Evolutionary conservation across 2,888 invertebrate species (phyloP).

Genomic region (Linnaemya tessellans): DNA sequence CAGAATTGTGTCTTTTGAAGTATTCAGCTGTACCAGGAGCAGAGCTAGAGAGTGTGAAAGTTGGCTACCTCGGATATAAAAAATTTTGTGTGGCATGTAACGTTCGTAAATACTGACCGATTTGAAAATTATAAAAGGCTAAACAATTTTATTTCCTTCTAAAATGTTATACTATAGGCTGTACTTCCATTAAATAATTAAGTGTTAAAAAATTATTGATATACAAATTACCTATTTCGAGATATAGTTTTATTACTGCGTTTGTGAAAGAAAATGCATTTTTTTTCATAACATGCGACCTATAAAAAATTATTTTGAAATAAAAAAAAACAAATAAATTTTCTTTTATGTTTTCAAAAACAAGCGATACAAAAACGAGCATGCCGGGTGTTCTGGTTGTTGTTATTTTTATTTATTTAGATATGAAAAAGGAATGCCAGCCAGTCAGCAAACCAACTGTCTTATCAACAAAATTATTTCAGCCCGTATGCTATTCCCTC

Average conservation of each 20-base stretch:
- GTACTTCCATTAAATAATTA: too few species aligned
- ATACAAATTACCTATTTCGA: too few species aligned
- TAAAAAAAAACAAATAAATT: background rate
- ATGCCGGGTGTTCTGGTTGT: slow-evolving; percentile 4
- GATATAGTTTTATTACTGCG: background rate
- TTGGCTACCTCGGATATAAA: too few species aligned
- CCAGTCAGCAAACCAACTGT: slow-evolving; percentile 33
- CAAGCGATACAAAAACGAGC: slow-evolving; percentile 5
- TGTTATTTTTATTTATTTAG: slow-evolving; percentile 27
- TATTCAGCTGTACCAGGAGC: too few species aligned
- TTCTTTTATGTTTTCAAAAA: slow-evolving; percentile 33
- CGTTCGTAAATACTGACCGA: too few species aligned
- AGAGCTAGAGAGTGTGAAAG: too few species aligned
- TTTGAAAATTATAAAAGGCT: too few species aligned
- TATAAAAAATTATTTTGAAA: slow-evolving; percentile 35
- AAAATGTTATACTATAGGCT: too few species aligned
- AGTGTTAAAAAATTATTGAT: too few species aligned
- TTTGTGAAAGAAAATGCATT: background rate
- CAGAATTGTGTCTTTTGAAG: too few species aligned
- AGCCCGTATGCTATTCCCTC: slow-evolving; percentile 54
- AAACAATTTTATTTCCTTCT: too few species aligned
- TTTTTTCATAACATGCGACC: slow-evolving; percentile 38
- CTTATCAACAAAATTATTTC: slow-evolving; percentile 68
- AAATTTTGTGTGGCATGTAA: too few species aligned
- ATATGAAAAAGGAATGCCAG: slow-evolving; percentile 38